phyloP scores from a whole-genome alignment of 2,113 vertebrate genomes.

The Ivindomyrus marchei region DNA sequence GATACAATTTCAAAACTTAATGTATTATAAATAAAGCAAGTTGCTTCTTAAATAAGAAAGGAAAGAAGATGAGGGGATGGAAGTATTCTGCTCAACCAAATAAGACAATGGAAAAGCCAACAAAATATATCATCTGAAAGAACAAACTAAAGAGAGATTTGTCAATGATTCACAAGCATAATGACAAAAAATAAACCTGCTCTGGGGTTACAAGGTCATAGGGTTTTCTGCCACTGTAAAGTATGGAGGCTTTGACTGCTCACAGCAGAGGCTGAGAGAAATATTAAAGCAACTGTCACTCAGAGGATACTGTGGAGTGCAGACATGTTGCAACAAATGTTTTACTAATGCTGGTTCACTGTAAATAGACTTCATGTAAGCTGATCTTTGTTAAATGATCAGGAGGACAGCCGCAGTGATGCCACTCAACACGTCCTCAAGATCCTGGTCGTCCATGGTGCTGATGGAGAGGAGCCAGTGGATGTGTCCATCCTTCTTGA shows the following conservation, averaged over 20 bases:
- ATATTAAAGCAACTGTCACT: background rate
- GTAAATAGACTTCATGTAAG: no score
- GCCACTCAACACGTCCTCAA: background rate
- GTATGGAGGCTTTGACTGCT: background rate
- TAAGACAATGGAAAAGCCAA: background rate
- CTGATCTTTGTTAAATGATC: background rate
- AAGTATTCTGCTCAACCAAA: no score
- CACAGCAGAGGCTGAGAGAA: background rate
- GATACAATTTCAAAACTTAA: no score
- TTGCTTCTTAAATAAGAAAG: no score
- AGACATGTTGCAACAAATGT: background rate
- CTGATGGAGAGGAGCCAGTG: constrained; percentile 26
- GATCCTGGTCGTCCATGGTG: constrained; percentile 23
- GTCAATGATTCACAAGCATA: no score
- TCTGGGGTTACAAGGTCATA: background rate
- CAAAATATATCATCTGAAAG: background rate
- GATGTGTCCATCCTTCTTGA: constrained; percentile 29
- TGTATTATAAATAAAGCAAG: no score
- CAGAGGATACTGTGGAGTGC: background rate
- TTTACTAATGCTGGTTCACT: background rate
- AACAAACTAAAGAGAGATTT: background rate
- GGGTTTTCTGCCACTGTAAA: background rate
- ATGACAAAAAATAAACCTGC: background rate
- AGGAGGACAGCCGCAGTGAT: background rate
- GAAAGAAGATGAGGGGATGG: no score